phyloP scores from a whole-genome alignment of 2,113 vertebrate species.

The Piprites chloris region DNA sequence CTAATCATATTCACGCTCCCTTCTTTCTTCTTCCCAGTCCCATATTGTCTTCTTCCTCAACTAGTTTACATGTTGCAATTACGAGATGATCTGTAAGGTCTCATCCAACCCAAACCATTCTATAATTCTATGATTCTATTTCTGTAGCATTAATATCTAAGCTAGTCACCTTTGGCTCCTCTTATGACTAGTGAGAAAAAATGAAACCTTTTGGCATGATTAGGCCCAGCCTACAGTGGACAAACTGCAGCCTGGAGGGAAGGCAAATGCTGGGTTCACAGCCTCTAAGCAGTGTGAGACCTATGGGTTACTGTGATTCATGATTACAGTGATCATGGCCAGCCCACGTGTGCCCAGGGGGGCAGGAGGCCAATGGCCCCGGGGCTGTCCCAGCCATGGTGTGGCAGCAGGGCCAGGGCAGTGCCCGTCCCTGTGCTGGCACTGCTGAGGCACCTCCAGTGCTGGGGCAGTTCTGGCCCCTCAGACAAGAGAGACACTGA shows the following conservation, averaged over 20 bases:
- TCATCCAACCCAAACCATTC: background rate
- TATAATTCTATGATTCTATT: background rate
- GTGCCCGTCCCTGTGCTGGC: background rate
- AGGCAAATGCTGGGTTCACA: background rate
- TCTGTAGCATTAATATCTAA: background rate
- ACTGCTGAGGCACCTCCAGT: background rate
- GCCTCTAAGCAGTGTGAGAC: background rate
- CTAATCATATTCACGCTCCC: background rate
- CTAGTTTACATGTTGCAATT: background rate
- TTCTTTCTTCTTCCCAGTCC: background rate
- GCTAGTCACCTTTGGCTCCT: background rate
- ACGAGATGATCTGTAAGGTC: background rate
- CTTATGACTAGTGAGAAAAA: background rate
- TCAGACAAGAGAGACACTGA: background rate
- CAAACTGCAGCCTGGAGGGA: background rate
- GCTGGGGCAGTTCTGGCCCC: background rate
- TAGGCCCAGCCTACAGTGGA: background rate
- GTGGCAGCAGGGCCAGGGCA: background rate
- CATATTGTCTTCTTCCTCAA: background rate
- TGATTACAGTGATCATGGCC: too few species aligned
- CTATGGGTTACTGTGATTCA: background rate
- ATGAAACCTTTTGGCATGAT: background rate
- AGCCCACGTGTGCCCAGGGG: too few species aligned
- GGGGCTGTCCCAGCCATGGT: background rate
- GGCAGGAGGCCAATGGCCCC: accelerated